These are phyloP conservation scores for Drosophila pandora DNA, from an alignment of 1,140 invertebrate species.

Conservation along the genomic window DNA sequence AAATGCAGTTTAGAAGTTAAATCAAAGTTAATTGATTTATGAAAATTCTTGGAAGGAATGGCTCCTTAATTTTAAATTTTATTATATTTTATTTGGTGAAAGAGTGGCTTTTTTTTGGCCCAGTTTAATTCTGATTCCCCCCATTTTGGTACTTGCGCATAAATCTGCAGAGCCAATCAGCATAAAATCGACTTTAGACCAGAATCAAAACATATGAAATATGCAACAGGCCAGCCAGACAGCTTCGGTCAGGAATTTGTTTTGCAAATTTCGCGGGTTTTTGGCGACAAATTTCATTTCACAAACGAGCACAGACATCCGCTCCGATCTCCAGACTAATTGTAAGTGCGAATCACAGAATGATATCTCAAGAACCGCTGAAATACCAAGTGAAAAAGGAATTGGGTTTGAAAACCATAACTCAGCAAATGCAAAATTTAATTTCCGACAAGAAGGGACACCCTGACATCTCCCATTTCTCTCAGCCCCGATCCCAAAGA, in stretches of 20 bases:
- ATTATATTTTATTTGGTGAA: not conserved
- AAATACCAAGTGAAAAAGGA: not conserved
- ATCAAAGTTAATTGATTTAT: slow-evolving; percentile 22
- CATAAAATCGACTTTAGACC: slow-evolving; percentile 46
- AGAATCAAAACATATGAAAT: slow-evolving; percentile 66
- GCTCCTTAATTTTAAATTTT: no score
- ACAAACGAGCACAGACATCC: slow-evolving; percentile 72
- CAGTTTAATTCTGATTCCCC: slow-evolving; percentile 15
- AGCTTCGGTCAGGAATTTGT: slow-evolving; percentile 50
- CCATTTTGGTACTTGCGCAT: slow-evolving; percentile 49
- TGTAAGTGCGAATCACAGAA: slow-evolving; percentile 42
- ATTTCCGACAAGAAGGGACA: slow-evolving; percentile 63
- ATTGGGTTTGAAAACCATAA: slow-evolving; percentile 50
- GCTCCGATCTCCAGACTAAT: slow-evolving; percentile 28
- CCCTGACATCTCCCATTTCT: slow-evolving; percentile 6
- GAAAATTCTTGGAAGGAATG: not conserved
- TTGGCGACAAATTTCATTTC: slow-evolving; percentile 69
- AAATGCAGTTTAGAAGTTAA: slow-evolving; percentile 38
- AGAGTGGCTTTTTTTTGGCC: slow-evolving; percentile 30
- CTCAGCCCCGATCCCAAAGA: not conserved
- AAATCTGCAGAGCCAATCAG: slow-evolving; percentile 41
- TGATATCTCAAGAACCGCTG: slow-evolving; percentile 6
- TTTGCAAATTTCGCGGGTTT: slow-evolving; percentile 67
- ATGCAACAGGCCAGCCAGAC: slow-evolving; percentile 61
- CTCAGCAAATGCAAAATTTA: slow-evolving; percentile 57